These are phyloP conservation scores for Palloptera scutellata DNA, from an alignment of 2,888 invertebrate species.

Conservation along the genomic window DNA sequence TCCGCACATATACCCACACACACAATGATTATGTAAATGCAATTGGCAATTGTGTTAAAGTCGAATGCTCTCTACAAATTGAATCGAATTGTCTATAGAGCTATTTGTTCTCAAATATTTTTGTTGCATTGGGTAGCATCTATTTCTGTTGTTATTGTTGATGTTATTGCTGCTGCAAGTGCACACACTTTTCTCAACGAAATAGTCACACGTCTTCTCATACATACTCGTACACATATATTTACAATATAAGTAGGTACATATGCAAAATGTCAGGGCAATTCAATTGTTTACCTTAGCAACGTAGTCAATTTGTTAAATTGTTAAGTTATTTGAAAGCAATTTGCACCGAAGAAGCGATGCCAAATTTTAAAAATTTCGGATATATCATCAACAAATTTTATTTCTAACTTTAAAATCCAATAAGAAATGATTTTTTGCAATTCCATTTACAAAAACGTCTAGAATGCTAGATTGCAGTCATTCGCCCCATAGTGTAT, in stretches of 20 bases:
- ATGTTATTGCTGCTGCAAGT: not conserved
- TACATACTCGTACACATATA: constrained; percentile 5
- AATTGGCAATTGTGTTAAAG: constrained; percentile 42
- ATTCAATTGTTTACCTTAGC: constrained; percentile 25
- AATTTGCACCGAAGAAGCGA: no score
- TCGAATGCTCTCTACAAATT: constrained; percentile 13
- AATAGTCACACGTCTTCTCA: constrained; percentile 12
- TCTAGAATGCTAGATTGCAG: no score
- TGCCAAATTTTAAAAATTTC: no score
- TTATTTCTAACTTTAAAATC: no score
- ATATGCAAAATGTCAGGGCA: not conserved
- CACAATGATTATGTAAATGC: constrained; percentile 36
- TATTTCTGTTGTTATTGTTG: not conserved
- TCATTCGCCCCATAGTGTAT: no score
- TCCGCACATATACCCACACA: constrained; percentile 16
- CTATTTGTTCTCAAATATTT: no score
- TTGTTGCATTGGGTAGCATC: no score
- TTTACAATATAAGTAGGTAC: constrained; percentile 9
- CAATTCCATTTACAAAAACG: no score
- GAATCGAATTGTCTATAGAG: constrained; percentile 6
- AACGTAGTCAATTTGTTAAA: constrained; percentile 2
- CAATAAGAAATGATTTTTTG: no score
- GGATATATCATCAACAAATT: no score
- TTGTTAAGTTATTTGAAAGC: not conserved
- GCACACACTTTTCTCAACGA: constrained; percentile 25